Evolutionary conservation across 2,797 vertebrate species (phyloP).

Genomic region (Brachyalestes nurse): DNA sequence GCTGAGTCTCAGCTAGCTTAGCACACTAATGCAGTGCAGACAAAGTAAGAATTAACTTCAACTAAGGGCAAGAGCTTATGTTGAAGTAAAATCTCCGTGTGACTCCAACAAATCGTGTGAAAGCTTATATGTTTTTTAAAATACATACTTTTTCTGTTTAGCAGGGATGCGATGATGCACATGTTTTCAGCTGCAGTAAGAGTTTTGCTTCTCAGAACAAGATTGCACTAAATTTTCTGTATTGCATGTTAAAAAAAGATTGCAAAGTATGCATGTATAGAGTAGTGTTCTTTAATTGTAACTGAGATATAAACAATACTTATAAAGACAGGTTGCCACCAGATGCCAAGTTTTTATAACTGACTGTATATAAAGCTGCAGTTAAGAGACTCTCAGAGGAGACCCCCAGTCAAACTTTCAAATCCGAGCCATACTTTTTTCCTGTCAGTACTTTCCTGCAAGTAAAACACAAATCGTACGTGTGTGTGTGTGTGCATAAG

Average conservation of each 20-base stretch:
- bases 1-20: slow-evolving; percentile 37
- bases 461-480: not conserved
- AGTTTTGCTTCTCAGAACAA: not conserved
- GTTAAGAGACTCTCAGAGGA: no score
- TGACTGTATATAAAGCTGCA: no score
- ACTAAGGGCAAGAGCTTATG: slow-evolving; percentile 19
- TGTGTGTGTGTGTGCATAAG: not conserved
- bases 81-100: not conserved
- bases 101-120: not conserved
- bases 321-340: no score
- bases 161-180: no score
- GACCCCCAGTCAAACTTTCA: no score
- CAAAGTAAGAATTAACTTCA: slow-evolving; percentile 41
- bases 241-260: no score
- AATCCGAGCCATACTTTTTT: not conserved
- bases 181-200: not conserved
- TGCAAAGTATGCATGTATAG: no score
- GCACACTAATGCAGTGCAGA: slow-evolving; percentile 23
- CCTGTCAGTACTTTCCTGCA: not conserved
- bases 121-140: not conserved
- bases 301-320: no score
- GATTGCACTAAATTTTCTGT: no score
- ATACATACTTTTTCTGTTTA: no score
- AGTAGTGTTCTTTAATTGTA: no score
- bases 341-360: no score